A percentile compares a stretch with the other conserved stretches of the same genome.
These are phyloP conservation scores for Drosophila albomicans DNA, from an alignment of 1,140 invertebrate genomes.

Conservation along the genomic window DNA sequence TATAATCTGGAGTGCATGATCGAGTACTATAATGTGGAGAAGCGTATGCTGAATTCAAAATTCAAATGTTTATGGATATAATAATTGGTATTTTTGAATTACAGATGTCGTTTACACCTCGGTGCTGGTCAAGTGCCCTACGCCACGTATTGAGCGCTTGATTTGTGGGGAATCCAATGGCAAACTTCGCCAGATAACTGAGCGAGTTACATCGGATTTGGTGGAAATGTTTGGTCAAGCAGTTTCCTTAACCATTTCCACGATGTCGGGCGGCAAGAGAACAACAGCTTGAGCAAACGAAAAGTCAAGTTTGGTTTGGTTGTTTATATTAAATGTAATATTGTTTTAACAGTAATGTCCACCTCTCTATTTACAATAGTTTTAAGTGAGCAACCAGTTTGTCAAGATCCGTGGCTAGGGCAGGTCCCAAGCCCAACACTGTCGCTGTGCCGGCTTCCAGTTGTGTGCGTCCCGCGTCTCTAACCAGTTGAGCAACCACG, in stretches of 20 bases:
- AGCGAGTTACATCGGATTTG: constrained; percentile 85
- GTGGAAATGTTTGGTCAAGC: constrained; percentile 83
- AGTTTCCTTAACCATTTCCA: constrained; percentile 82
- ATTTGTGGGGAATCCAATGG: constrained; percentile 89
- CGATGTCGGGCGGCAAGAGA: constrained; percentile 50
- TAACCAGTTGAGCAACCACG: constrained; percentile 88
- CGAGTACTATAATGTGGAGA: constrained; percentile 88
- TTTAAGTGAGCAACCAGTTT: constrained; percentile 90
- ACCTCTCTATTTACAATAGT: constrained; percentile 86
- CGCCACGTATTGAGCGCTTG: constrained; percentile 87
- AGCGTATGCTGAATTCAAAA: constrained; percentile 75
- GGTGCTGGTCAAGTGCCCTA: constrained; percentile 88
- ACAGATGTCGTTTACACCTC: constrained; percentile 87
- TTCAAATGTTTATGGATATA: background rate
- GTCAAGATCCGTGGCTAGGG: constrained; percentile 87
- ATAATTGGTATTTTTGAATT: constrained; percentile 24
- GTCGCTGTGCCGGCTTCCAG: constrained; percentile 89
- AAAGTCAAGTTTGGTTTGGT: constrained; percentile 9
- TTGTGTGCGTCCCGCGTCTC: constrained; percentile 93
- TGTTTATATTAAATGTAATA: constrained; percentile 42
- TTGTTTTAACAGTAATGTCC: constrained; percentile 17
- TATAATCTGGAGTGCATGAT: constrained; percentile 89
- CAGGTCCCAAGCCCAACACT: constrained; percentile 92
- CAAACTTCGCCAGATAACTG: constrained; percentile 88
- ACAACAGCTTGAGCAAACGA: constrained; percentile 5